A percentile compares a stretch with the other conserved stretches of the same genome.
Conservation (phyloP, 2,888 invertebrate species). For the Nephrocerus scutellatus region DNA sequence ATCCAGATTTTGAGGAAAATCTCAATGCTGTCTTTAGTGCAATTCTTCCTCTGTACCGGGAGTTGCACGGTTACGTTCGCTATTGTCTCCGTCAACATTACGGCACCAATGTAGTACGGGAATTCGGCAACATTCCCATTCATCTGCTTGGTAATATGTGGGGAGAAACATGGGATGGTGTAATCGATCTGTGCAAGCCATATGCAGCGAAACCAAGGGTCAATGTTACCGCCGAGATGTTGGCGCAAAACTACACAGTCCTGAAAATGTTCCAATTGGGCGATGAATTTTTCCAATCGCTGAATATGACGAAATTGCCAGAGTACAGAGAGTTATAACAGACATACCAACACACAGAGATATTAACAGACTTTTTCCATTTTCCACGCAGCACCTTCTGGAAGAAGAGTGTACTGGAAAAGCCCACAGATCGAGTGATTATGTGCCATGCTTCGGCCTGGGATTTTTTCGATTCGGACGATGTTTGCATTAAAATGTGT, state of each 20-base stretch:
- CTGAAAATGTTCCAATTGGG: slow-evolving; percentile 72
- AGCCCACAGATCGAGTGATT: slow-evolving; percentile 64
- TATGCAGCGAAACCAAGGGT: slow-evolving; percentile 61
- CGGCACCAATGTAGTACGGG: slow-evolving; percentile 58
- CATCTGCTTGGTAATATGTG: slow-evolving; percentile 77
- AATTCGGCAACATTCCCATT: slow-evolving; percentile 67
- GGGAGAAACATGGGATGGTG: slow-evolving; percentile 66
- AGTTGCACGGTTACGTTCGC: slow-evolving; percentile 76
- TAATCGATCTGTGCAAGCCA: slow-evolving; percentile 57
- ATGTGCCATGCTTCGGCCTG: slow-evolving; percentile 84
- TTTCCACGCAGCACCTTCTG: no score
- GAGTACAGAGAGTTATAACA: no score
- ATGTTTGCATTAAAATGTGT: slow-evolving; percentile 68
- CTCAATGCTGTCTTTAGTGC: slow-evolving; percentile 62
- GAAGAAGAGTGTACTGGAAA: slow-evolving; percentile 75
- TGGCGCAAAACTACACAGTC: slow-evolving; percentile 63
- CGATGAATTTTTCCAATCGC: slow-evolving; percentile 76
- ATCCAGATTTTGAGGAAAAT: slow-evolving; percentile 60
- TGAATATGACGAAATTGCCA: slow-evolving; percentile 74
- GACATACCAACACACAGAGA: no score
- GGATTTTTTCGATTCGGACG: slow-evolving; percentile 76
- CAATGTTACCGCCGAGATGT: slow-evolving; percentile 66
- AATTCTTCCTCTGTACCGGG: slow-evolving; percentile 70
- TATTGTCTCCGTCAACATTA: slow-evolving; percentile 62
- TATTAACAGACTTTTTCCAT: no score